Evolutionary conservation across 2,113 vertebrate species (phyloP), one percentile per base, ranked within the genome.

Genomic region (Zingel zingel): DNA sequence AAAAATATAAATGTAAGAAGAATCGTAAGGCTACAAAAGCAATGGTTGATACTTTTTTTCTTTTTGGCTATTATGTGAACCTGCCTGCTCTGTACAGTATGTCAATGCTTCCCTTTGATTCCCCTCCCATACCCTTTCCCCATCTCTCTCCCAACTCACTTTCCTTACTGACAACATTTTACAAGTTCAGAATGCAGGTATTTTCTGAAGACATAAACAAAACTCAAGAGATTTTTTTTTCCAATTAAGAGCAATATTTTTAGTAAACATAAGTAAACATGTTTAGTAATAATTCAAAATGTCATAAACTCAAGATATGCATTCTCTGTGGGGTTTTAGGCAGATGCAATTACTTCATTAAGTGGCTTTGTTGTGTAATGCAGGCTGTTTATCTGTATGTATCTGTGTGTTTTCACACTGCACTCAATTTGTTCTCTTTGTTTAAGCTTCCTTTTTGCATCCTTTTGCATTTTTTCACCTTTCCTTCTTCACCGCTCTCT

Each of bases 1-100:
- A 53, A 68, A 30, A 27, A 33, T 6, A 43, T 68, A 3, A 65
- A 61, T n/a, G 2, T 45, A 19, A 51, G 36, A 56, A 7, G 92
- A 92, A 89, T 96, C 94, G 93, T 96, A 94, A 97, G 95, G 95
- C 95, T 96, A 94, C 95, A 95, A 97, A 96, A 96, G 94, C 94
- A 95, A 91, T 96, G 88, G 94, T 95, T 94, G 91, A 92, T 86
- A 54, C 91, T 94, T 93, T 58, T 90, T 93, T 92, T 88, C 73
- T 89, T 90, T 93, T 92, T 93, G 91, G 89, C 92, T 91, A 86
- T 91, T 79, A 95, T 95, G 91, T 93, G 92, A 95, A 94, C 93
- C 93, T 94, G 92, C 93, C 93, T 95, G 95, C 92, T 91, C 82
- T 92, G 77, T 91, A 86, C 48, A 87, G 79, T 88, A 87, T 88